Percentiles rank a stretch among this genome's conserved stretches.
These are phyloP conservation scores for sheep (Ovis aries) DNA, from an alignment of 2,113 vertebrate species.

Conservation along the genomic window DNA sequence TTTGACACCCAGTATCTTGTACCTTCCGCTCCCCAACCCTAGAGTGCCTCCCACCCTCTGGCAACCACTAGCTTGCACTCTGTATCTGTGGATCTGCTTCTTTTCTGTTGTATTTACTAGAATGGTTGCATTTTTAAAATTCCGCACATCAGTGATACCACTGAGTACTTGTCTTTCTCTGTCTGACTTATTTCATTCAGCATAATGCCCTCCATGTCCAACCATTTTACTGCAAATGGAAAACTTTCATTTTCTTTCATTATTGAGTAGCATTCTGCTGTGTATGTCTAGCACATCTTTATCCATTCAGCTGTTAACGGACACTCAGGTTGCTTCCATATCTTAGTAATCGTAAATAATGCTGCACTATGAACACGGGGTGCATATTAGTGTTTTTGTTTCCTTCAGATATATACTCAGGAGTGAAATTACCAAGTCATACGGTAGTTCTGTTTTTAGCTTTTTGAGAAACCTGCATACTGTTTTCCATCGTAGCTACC, in stretches of 20 bases:
- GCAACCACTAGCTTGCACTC: neutral
- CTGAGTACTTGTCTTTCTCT: neutral
- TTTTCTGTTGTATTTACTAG: neutral
- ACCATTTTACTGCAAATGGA: neutral
- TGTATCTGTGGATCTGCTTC: neutral
- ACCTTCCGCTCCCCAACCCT: neutral
- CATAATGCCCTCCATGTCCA: neutral
- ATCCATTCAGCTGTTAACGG: neutral
- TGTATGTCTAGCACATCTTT: neutral
- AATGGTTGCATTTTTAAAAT: neutral
- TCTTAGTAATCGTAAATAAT: neutral
- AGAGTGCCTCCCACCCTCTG: neutral
- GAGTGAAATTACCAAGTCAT: neutral
- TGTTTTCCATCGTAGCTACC: neutral
- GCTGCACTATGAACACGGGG: neutral
- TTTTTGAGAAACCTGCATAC: neutral
- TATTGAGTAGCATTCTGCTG: neutral
- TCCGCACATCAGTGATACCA: neutral
- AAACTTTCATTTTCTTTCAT: neutral
- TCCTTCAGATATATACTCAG: neutral
- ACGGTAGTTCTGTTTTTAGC: neutral
- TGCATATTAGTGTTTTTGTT: neutral
- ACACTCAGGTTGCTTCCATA: neutral
- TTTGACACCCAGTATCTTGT: neutral
- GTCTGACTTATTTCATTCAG: neutral